Conservation (phyloP, 2,888 invertebrate genomes). For the Papilio gigon region DNA sequence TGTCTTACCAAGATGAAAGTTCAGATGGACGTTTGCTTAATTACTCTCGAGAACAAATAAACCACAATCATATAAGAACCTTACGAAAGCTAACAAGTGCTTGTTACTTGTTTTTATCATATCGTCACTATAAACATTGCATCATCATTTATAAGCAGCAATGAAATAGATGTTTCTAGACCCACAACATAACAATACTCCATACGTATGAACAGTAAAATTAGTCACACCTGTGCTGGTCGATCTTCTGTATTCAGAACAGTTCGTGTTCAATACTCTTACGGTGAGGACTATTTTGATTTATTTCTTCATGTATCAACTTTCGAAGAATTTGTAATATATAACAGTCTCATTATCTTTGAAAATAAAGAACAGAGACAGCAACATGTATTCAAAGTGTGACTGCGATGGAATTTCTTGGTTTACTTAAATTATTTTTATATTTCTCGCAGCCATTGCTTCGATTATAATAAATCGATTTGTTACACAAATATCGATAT, state of each 20-base stretch:
- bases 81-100: background rate
- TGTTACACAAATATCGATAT: conserved; percentile 2
- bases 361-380: too few relatives aligned
- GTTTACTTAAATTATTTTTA: background rate
- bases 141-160: background rate
- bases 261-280: conserved; percentile 14
- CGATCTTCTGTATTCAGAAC: conserved; percentile 20
- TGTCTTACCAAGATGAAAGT: too few relatives aligned
- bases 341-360: too few relatives aligned
- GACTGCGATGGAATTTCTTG: background rate
- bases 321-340: background rate
- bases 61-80: too few relatives aligned
- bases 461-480: conserved; percentile 18
- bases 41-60: too few relatives aligned
- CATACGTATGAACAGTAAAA: background rate
- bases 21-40: too few relatives aligned
- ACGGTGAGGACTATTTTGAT: conserved; percentile 7
- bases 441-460: background rate
- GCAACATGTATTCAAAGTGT: background rate
- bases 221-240: conserved; percentile 28
- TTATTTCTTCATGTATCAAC: background rate
- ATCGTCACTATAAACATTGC: conserved; percentile 6
- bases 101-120: background rate
- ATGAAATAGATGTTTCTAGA: conserved; percentile 31
- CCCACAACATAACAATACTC: background rate